Percentiles rank a stretch among this genome's conserved stretches.
Conservation (phyloP, 2,888 invertebrate genomes). For the Ophion slaviceki region DNA sequence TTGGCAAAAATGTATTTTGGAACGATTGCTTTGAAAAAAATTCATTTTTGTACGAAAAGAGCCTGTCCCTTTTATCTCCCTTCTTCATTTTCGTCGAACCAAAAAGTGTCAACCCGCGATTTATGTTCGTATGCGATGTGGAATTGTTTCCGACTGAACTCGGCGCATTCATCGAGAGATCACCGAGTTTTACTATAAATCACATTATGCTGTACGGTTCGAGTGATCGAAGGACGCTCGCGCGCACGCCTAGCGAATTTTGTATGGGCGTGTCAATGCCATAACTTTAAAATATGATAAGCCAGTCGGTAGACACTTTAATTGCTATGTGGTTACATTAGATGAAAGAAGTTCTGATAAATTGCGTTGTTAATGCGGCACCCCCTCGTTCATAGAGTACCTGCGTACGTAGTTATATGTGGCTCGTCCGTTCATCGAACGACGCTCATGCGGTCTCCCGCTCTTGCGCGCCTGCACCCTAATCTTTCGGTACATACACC, state of each 20-base stretch:
- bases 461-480: constrained; percentile 51
- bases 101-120: not conserved
- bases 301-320: constrained; percentile 80
- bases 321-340: constrained; percentile 81
- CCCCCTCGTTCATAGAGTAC: constrained; percentile 67
- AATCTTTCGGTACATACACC: constrained; percentile 53
- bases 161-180: constrained; percentile 1
- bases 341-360: constrained; percentile 81
- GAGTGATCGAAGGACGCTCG: constrained; percentile 60
- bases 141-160: constrained; percentile 1
- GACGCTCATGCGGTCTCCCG: not conserved
- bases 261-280: constrained; percentile 80
- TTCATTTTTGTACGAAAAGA: too few species aligned
- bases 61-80: too few species aligned
- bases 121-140: not conserved
- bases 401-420: not conserved
- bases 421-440: constrained; percentile 22
- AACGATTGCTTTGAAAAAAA: too few species aligned
- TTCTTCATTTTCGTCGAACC: not conserved
- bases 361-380: constrained; percentile 79
- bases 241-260: constrained; percentile 75
- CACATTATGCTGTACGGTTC: constrained; percentile 24
- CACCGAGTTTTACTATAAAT: constrained; percentile 49
- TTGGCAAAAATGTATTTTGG: too few species aligned
- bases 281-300: constrained; percentile 82